A percentile compares a stretch with the other conserved stretches of the same genome.
Evolutionary conservation across 35 echinoderm and acorn worm species (phyloP).

Genomic region (Diadema setosum): DNA sequence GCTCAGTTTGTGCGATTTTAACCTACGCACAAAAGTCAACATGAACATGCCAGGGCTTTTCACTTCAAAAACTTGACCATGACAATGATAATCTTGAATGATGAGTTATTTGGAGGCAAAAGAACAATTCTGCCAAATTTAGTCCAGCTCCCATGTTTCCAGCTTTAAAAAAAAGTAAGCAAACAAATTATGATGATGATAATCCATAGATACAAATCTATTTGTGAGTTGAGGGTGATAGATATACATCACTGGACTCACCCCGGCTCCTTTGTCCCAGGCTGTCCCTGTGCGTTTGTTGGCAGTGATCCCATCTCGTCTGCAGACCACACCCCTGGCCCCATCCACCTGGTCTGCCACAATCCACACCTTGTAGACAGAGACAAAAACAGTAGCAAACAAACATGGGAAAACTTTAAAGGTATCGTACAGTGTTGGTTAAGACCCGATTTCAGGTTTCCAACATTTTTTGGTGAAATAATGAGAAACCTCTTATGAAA

Average conservation of each 20-base stretch:
- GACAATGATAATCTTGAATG: background rate
- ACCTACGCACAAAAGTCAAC: too few species aligned
- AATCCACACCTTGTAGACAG: conserved; percentile 76
- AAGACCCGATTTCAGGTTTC: too few species aligned
- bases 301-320: conserved; percentile 68
- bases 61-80: too few species aligned
- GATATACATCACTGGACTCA: background rate
- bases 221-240: background rate
- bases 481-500: too few species aligned
- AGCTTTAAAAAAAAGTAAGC: background rate
- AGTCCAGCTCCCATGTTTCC: background rate
- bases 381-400: background rate
- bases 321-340: conserved; percentile 73
- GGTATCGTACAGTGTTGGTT: too few species aligned
- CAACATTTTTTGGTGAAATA: too few species aligned
- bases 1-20: too few species aligned
- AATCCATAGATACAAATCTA: background rate
- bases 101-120: background rate
- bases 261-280: conserved; percentile 93
- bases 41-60: too few species aligned
- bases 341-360: conserved; percentile 76
- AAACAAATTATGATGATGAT: background rate
- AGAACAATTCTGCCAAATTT: background rate
- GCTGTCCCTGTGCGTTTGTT: conserved; percentile 57
- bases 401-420: too few species aligned